Percentiles rank a stretch among this genome's conserved stretches.
Evolutionary conservation across 1,140 invertebrate species (phyloP).

Genomic region (Akabosia matsudoensis): DNA sequence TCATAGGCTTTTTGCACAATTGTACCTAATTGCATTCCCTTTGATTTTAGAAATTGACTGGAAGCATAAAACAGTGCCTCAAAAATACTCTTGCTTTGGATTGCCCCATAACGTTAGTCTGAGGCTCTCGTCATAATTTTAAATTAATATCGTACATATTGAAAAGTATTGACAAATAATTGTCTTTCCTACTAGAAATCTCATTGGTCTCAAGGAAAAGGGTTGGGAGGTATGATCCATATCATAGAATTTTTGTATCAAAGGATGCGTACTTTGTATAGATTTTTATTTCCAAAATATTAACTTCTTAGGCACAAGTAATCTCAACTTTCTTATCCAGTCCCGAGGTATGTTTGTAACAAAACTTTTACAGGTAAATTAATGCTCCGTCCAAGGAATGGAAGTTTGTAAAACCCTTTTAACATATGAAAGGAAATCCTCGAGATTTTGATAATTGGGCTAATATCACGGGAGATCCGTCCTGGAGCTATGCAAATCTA

Average conservation of each 20-base stretch:
- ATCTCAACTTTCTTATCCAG: slow-evolving; percentile 23
- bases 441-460: slow-evolving; percentile 21
- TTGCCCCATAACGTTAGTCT: slow-evolving; percentile 19
- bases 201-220: slow-evolving; percentile 27
- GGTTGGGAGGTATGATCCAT: slow-evolving; percentile 19
- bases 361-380: no score
- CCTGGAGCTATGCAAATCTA: slow-evolving; percentile 20
- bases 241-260: background rate
- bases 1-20: no score
- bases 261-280: slow-evolving; percentile 1
- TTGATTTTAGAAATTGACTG: slow-evolving; percentile 27
- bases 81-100: slow-evolving; percentile 25
- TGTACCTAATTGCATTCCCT: no score
- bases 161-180: no score
- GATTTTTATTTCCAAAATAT: no score
- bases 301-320: slow-evolving; percentile 6
- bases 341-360: no score
- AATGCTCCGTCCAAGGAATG: no score
- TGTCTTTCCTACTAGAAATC: slow-evolving; percentile 14
- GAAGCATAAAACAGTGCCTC: slow-evolving; percentile 23
- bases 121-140: background rate
- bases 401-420: no score
- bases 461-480: slow-evolving; percentile 10
- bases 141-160: background rate
- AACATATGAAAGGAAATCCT: no score